Evolutionary conservation across 2,888 invertebrate genomes (phyloP), one percentile per base, ranked within the genome.

Genomic region (Micoletzkya japonica): DNA sequence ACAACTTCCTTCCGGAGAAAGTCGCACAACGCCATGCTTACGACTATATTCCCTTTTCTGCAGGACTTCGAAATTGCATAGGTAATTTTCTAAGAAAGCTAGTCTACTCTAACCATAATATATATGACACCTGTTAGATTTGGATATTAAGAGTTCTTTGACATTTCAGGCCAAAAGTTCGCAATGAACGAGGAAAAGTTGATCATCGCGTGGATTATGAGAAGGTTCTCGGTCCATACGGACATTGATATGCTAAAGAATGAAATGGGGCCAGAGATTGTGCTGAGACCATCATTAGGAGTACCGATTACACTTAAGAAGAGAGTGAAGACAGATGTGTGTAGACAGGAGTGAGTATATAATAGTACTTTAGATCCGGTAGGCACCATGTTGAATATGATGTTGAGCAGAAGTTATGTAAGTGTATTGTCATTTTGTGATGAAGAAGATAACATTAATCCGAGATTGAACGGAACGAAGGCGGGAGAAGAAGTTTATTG

Each of bases 171-270:
- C 1, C 64, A 66, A 26, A 34, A 37, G 14, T 66, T 66, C 20
- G 64, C 64, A 26, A 37, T 66, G 36, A 54, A 36, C 37, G 64
- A 66, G n/a, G 64, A 66, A 54, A 66, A 66, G 37, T 37, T 66
- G 0, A 36, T 66, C n/a, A 54, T 54, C 28, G 36, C 64, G 1
- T 54, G 28, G 36, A 37, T 66, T 4, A 36, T 66, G 2, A 49
- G 54, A 7, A 0, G 39, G 14, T 66, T 37, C 26, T 44, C 44
- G 20, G 14, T 44, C 44, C 44, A 44, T 44, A 44, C 44, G 10
- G 20, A 44, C 20, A 10, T 14, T 44, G 44, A 44, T 10, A 44
- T 44, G 44, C 10, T 20, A 44, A 20, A 44, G 10, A 44, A 44
- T 44, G 44, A 44, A 44, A 14, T 10, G 10, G 44, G 44, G 20